phyloP scores from a whole-genome alignment of 2,888 invertebrate species.

The Notodonta ziczac region DNA sequence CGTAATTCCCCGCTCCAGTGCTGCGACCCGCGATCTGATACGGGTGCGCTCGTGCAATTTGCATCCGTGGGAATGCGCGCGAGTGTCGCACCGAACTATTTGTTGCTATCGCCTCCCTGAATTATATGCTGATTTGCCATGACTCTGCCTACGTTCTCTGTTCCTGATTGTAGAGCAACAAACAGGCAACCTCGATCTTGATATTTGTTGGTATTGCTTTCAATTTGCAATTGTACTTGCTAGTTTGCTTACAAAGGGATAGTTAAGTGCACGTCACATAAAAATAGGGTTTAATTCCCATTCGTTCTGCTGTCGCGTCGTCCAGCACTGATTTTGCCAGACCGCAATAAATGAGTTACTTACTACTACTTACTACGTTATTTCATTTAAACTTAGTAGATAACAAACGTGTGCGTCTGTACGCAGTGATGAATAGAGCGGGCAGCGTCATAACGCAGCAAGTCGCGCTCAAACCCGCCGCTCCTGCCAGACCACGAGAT shows the following conservation, averaged over 20 bases:
- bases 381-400: no score
- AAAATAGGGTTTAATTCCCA: no score
- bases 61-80: conserved; percentile 34
- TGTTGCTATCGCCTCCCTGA: conserved; percentile 10
- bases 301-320: no score
- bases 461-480: neutral
- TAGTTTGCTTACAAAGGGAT: no score
- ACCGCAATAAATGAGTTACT: no score
- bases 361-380: no score
- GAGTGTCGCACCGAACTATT: conserved; percentile 1
- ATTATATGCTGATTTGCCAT: conserved; percentile 16
- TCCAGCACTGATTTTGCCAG: no score
- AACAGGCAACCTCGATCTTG: neutral
- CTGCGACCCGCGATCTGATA: conserved; percentile 32
- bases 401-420: no score
- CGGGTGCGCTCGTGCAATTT: conserved; percentile 26
- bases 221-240: no score
- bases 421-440: conserved; percentile 13
- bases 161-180: conserved; percentile 1
- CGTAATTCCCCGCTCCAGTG: neutral
- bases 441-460: conserved; percentile 10
- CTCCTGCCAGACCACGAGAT: neutral
- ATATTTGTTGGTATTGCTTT: neutral
- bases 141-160: neutral
- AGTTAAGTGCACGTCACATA: no score